These are phyloP conservation scores for Basileuterus tristriatus DNA, from an alignment of 2,797 vertebrate species.

Conservation along the genomic window DNA sequence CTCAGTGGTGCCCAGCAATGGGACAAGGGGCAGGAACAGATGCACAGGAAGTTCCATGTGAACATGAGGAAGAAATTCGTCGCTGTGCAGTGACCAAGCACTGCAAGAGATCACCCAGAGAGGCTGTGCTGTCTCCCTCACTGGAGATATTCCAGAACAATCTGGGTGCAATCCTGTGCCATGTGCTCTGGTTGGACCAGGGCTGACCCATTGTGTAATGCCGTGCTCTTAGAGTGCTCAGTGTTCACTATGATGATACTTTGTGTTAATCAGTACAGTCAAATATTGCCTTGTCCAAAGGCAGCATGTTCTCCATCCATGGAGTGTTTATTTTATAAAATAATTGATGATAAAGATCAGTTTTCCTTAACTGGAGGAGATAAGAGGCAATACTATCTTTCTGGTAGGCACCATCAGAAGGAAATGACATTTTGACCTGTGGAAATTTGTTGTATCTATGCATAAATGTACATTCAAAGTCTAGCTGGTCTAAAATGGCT, in stretches of 20 bases:
- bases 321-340: neutral
- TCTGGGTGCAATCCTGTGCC: rapidly evolving
- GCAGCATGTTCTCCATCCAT: neutral
- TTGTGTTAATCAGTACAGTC: neutral
- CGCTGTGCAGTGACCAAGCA: rapidly evolving
- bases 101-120: neutral
- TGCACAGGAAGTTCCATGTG: rapidly evolving
- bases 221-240: neutral
- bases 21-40: neutral
- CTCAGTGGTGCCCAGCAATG: neutral
- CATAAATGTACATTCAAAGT: neutral
- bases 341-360: neutral
- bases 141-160: neutral
- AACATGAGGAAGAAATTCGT: neutral
- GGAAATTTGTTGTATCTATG: neutral
- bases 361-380: neutral
- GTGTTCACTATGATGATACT: neutral
- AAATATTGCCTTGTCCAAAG: neutral
- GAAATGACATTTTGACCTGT: neutral
- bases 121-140: rapidly evolving
- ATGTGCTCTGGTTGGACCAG: neutral
- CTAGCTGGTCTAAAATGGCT: neutral
- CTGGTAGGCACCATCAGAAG: neutral
- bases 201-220: neutral
- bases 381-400: neutral